Base-by-base conservation (phyloP, 2,888 invertebrate genomes). In the Dasypogon diadema region DNA sequence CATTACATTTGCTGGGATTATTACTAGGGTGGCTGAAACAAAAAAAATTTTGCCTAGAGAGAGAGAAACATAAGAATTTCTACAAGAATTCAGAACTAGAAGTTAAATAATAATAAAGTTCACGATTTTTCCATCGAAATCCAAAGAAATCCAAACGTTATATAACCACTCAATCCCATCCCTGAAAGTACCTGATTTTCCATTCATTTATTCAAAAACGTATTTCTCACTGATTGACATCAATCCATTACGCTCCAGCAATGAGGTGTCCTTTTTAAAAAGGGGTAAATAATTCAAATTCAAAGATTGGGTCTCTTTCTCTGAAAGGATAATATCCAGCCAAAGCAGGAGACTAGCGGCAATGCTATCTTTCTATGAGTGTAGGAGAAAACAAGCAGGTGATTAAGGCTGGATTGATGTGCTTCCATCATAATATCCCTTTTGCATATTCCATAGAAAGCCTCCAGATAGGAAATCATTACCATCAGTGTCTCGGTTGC, bases 401-500 rank as follows among this genome's bases (percentile, higher is more conserved):
- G 73, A 73, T 73, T 73, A 73, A 54, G 56, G 73, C 55, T 14
- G 54, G 42, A 42, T 73, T 73, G 73, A 73, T 73, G 73, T 21
- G 42, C 21, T 56, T 56, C 73, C 55, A 42, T 73, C 54, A 42
- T 12, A 8, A 42, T 42, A 73, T 42, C 73, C 22, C 22, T 46
- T 21, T 34, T 48, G 14, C 26, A 37, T 56, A 56, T 73, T 42
- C 54, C 18, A 37, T 21, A 73, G 56, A 55, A 56, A 37, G 73
- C 73, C 73, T 73, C 37, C 56, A 73, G 73, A 73, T 73, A 73
- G 73, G 73, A 73, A 73, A 73, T 73, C 73, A 73, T 73, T 73
- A 73, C 37, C 73, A 73, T 56, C 56, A 70, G 70, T 18, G 51
- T 70, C 51, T 63, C 54, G 18, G 30, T 22, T 56, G 56, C 56